phyloP scores from a whole-genome alignment of 2,797 vertebrate genomes.

The Hozukius guyotensis region DNA sequence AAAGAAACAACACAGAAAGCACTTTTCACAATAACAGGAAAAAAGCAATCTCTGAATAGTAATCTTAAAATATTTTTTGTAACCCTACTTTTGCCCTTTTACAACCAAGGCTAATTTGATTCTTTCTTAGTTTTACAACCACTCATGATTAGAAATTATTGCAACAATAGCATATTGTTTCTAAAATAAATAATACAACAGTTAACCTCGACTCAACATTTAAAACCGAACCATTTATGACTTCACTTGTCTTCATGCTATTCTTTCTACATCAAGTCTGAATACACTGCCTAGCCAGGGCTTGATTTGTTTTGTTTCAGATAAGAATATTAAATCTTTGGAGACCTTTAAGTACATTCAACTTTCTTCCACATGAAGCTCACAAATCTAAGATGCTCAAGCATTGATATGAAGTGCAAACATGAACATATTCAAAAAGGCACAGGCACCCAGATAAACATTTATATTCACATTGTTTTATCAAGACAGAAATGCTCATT shows the following conservation, averaged over 20 bases:
- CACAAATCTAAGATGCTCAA: constrained; percentile 32
- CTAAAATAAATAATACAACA: constrained; percentile 41
- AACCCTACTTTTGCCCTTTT: not conserved
- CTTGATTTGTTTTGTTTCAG: constrained; percentile 5
- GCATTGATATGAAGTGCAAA: constrained; percentile 41
- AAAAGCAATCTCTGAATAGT: not conserved
- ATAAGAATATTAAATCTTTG: constrained; percentile 45
- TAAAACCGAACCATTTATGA: constrained; percentile 11
- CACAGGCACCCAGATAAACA: constrained; percentile 61
- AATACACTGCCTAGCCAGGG: not conserved
- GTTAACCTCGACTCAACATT: not conserved
- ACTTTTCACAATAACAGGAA: constrained; percentile 43
- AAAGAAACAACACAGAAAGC: constrained; percentile 41
- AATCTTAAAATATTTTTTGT: not conserved
- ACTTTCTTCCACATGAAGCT: constrained; percentile 20
- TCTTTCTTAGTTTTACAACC: not conserved
- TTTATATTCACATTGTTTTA: constrained; percentile 50
- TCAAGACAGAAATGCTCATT: constrained; percentile 19
- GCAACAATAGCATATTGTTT: not conserved
- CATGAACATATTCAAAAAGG: constrained; percentile 52
- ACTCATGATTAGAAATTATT: not conserved
- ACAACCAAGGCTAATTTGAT: constrained; percentile 4
- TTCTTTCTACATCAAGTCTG: constrained; percentile 1
- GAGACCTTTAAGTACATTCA: constrained; percentile 38
- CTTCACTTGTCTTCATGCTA: not conserved